These are phyloP conservation scores for Hybognathus amarus DNA, from an alignment of 2,797 vertebrate species.

Conservation along the genomic window DNA sequence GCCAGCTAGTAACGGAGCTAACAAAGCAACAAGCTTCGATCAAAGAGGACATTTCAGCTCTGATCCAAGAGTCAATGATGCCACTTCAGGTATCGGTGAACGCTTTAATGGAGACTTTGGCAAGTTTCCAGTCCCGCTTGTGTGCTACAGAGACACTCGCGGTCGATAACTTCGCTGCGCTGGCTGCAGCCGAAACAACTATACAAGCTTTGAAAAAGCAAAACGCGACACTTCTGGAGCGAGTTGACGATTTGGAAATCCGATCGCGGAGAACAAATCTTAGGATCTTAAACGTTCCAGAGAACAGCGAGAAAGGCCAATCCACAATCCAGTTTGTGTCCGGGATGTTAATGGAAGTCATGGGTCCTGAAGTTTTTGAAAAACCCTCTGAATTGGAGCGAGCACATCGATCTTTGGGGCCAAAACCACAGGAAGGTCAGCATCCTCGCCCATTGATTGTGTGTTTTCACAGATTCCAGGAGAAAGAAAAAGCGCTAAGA, in stretches of 20 bases:
- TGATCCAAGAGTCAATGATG: slow-evolving; percentile 5
- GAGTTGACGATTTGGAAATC: slow-evolving; percentile 26
- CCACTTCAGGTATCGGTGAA: too few species aligned
- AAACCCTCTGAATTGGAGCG: slow-evolving; percentile 34
- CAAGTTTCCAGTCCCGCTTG: neutral
- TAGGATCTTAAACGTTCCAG: slow-evolving; percentile 28
- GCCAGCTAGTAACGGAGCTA: neutral
- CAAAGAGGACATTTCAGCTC: neutral
- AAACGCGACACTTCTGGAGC: slow-evolving; percentile 6
- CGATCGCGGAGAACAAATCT: slow-evolving; percentile 32
- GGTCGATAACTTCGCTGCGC: neutral
- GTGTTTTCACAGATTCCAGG: slow-evolving; percentile 16
- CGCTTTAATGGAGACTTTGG: neutral
- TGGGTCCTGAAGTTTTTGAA: neutral
- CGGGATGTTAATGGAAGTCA: too few species aligned
- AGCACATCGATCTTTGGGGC: neutral
- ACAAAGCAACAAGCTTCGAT: neutral
- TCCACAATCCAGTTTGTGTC: neutral
- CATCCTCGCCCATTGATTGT: neutral
- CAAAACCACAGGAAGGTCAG: neutral
- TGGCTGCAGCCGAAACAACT: neutral
- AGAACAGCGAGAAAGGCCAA: slow-evolving; percentile 38
- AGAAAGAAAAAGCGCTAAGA: neutral
- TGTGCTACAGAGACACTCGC: neutral
- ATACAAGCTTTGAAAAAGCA: neutral